phyloP scores from a whole-genome alignment of 2,888 invertebrate genomes.

The Fabriciana adippe region DNA sequence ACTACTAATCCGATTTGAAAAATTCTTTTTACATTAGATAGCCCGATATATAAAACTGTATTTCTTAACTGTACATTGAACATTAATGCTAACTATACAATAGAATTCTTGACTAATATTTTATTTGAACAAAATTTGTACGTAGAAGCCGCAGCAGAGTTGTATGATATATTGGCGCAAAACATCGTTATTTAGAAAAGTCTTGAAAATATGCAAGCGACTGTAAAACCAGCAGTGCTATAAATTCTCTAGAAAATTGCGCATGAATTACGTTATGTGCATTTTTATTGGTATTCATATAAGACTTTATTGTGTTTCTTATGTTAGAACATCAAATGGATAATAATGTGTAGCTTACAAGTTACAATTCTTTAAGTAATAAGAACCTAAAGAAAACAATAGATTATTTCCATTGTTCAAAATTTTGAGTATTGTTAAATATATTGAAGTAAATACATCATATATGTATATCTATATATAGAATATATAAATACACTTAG shows the following conservation, averaged over 20 bases:
- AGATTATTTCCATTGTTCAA: too few species aligned
- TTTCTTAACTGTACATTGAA: too few species aligned
- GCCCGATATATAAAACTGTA: too few species aligned
- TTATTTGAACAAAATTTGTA: constrained; percentile 45
- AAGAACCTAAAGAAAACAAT: not conserved
- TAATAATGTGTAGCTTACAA: not conserved
- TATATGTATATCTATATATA: not conserved
- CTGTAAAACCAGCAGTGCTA: constrained; percentile 35
- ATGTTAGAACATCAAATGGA: constrained; percentile 10
- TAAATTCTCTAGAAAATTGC: constrained; percentile 34
- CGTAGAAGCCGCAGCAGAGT: constrained; percentile 40
- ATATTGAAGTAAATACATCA: not conserved
- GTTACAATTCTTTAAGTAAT: constrained; percentile 1
- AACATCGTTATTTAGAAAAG: constrained; percentile 42
- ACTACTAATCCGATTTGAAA: too few species aligned
- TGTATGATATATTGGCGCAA: constrained; percentile 45
- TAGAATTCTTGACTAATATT: constrained; percentile 29
- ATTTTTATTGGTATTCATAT: constrained; percentile 26
- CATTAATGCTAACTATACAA: not conserved
- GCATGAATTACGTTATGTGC: constrained; percentile 29
- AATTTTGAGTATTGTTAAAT: not conserved
- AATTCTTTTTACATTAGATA: too few species aligned
- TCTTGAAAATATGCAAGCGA: constrained; percentile 44
- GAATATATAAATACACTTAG: not conserved
- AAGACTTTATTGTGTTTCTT: constrained; percentile 15